Base-by-base conservation (phyloP, 2,797 vertebrate species). In the Siniperca undulata region DNA sequence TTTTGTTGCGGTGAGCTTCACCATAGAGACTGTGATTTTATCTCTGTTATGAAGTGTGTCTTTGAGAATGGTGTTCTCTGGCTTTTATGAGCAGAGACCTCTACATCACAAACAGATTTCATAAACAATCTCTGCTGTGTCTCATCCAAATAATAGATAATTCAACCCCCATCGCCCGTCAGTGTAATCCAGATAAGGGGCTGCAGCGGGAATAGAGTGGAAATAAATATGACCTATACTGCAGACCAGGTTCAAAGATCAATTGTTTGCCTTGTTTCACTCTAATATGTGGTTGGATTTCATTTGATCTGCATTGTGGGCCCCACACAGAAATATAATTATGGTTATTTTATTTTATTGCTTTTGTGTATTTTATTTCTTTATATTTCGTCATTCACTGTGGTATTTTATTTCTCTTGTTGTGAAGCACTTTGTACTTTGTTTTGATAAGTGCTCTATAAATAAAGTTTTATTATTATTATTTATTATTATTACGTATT, bases 11-110 rank as follows among this genome's bases (percentile, higher is more conserved):
- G 36, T 5, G 56, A 48, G 82, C 62, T 50, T 78, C 76, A 22
- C 62, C 50, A 27, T 17, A 30, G 77, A 74, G 27, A 17, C 77
- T 2, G 46, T 13, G 84, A 90, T 89, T 82, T 81, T 69, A 88
- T 89, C 83, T 89, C 38, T 22, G 69, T 88, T 80, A 86, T 65
- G 90, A 90, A 72, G 66, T 24, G 66, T 66, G 70, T 20, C 74
- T 80, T 74, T 71, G 48, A 80, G 84, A 84, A 85, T 62, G 69
- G n/a, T 5, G 80, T 62, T 81, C 58, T 38, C 27, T 46, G 77
- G 71, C 53, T 78, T 86, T 83, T 82, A 79, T 70, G 77, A 90
- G 64, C 83, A n/a, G 20, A 44, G 58, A 70, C 72, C 72, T 80
- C 68, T 5, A 61, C 75, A 55, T 70, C 84, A 56, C 70, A 70